Evolutionary conservation across 1,140 invertebrate genomes (phyloP), one percentile per base, ranked within the genome.

Genomic region (Magallana gigas): DNA sequence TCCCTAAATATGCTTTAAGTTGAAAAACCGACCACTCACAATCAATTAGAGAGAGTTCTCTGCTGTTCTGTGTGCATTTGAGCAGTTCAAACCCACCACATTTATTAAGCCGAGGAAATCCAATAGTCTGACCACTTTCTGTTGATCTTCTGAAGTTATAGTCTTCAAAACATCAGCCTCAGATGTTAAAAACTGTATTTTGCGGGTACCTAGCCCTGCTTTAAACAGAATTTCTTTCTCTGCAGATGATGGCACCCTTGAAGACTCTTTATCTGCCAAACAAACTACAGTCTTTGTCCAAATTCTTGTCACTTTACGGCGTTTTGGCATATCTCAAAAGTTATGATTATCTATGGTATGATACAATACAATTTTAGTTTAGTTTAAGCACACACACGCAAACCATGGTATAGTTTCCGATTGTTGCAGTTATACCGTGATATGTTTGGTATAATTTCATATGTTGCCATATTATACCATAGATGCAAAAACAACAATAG

Each of bases 51-150:
- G 23, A 4, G 3, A 87, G 23, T 14, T 56, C 68, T 56, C 88
- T 62, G 57, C 85, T 36, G 58, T 88, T 88, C 29, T 68, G 62
- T 56, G 64, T n/a, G n/a, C 68, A 82, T 60, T 81, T 85, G 1
- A 88, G 58, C 36, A 88, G 16, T 84, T 88, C 88, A 85, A 86
- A 85, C 9, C 85, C 85, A 56, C 88, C 88, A 86, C 80, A 56
- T 16, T 83, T 48, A 48, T 83, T 88, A 8, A 88, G 36, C 58
- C 58, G 29, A n/a, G n/a, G n/a, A n/a, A n/a, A n/a, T n/a, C n/a
- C n/a, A n/a, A n/a, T n/a, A n/a, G n/a, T n/a, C n/a, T 23, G 84
- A 57, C 57, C 57, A 56, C 81, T 23, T 56, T 57, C 56, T 9
- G 5, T 60, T 7, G 16, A 7, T 82, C 68, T 36, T 85, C 84